Evolutionary conservation across 2,113 vertebrate species (phyloP).

Genomic region (Hoplias malabaricus): DNA sequence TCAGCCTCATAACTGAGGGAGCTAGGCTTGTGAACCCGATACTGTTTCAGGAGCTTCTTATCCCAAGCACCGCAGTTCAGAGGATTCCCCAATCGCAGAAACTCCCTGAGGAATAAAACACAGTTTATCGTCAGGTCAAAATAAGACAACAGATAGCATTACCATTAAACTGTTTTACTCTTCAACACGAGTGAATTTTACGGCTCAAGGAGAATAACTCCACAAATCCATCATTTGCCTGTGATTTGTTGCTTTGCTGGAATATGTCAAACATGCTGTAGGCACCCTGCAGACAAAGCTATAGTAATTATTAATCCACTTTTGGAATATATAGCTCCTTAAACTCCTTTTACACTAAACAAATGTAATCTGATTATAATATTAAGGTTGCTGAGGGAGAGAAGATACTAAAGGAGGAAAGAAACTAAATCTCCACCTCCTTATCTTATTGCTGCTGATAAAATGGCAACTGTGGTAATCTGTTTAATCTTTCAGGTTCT

Average conservation of each 20-base stretch:
- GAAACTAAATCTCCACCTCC: no score
- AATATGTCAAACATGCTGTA: not conserved
- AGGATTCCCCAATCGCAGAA: conserved; percentile 92
- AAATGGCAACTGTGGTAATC: no score
- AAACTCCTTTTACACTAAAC: no score
- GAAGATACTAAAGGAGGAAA: no score
- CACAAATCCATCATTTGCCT: not conserved
- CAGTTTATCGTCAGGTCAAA: not conserved
- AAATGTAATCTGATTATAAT: no score
- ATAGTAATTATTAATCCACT: not conserved
- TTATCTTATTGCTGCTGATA: no score
- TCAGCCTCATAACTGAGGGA: conserved; percentile 92
- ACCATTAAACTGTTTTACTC: not conserved
- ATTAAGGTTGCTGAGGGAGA: no score
- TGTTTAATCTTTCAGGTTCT: no score
- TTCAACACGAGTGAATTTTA: not conserved
- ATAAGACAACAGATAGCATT: not conserved
- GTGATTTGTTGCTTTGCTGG: not conserved
- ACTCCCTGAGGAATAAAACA: conserved; percentile 80
- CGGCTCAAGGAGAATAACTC: not conserved
- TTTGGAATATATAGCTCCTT: not conserved
- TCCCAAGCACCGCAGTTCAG: conserved; percentile 98
- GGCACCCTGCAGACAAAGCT: not conserved
- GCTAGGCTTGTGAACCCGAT: conserved; percentile 94
- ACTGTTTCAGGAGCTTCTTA: conserved; percentile 92